Evolutionary conservation across 2,888 invertebrate genomes (phyloP).

Genomic region (Lamproptera curius): DNA sequence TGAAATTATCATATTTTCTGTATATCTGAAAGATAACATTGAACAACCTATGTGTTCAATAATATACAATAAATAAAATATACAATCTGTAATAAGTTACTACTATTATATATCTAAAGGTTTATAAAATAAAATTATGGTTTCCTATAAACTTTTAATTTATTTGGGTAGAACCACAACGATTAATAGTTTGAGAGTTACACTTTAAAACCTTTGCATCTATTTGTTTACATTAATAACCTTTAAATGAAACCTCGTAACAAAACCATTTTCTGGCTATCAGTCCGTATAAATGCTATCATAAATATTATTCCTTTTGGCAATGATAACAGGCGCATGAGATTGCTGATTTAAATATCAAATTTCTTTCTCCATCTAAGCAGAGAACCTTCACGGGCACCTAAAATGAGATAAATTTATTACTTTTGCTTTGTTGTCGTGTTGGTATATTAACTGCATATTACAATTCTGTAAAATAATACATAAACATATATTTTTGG

Average conservation of each 20-base stretch:
- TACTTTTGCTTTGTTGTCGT: too few species aligned
- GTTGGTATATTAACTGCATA: too few species aligned
- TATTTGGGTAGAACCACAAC: not conserved
- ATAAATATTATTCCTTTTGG: constrained; percentile 80
- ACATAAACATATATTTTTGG: too few species aligned
- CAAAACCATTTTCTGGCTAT: not conserved
- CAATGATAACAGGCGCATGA: constrained; percentile 92
- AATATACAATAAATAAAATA: too few species aligned
- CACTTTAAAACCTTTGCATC: constrained; percentile 9
- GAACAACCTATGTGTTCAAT: too few species aligned
- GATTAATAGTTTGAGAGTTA: constrained; percentile 9
- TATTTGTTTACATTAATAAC: not conserved
- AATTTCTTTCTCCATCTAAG: constrained; percentile 85
- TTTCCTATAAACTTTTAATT: too few species aligned
- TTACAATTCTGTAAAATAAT: too few species aligned
- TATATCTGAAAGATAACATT: too few species aligned
- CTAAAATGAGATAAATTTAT: constrained; percentile 59
- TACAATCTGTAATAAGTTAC: too few species aligned
- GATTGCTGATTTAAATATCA: constrained; percentile 90
- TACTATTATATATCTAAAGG: too few species aligned
- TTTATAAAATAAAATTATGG: too few species aligned
- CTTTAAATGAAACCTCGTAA: not conserved
- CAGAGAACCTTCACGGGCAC: constrained; percentile 87
- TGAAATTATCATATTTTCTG: too few species aligned
- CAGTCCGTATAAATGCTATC: not conserved